Evolutionary conservation across 1,140 invertebrate genomes (phyloP).

Genomic region (Drosophila mayri): DNA sequence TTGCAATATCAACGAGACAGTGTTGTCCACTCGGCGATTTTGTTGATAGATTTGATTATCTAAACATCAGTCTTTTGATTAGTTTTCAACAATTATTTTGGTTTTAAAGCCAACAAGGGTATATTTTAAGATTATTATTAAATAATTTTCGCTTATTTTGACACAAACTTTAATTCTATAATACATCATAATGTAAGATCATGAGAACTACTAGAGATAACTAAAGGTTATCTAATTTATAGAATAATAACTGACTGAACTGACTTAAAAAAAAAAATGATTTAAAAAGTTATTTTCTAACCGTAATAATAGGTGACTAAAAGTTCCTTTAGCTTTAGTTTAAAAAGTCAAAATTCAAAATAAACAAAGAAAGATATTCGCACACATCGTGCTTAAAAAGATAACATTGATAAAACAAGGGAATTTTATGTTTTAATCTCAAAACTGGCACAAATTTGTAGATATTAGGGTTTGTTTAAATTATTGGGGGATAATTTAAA

Average conservation of each 20-base stretch:
- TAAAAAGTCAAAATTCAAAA: too few species aligned
- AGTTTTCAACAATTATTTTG: neutral
- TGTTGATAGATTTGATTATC: neutral
- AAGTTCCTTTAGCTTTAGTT: too few species aligned
- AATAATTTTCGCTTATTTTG: too few species aligned
- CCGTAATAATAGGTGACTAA: too few species aligned
- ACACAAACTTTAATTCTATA: too few species aligned
- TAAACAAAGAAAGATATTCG: too few species aligned
- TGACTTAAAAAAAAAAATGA: too few species aligned
- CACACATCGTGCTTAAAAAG: too few species aligned
- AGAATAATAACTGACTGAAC: neutral
- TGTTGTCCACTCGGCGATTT: neutral
- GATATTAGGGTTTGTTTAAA: neutral
- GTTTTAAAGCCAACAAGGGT: neutral
- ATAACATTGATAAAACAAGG: neutral
- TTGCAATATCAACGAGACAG: constrained; percentile 33
- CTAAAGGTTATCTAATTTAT: too few species aligned
- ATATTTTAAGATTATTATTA: neutral
- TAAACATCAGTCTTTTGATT: neutral
- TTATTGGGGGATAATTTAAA: neutral
- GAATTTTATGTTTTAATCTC: too few species aligned
- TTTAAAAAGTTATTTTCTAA: neutral
- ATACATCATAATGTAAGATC: too few species aligned
- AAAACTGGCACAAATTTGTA: neutral
- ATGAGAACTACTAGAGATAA: too few species aligned